Base-by-base conservation (phyloP, 1,140 invertebrate genomes). In the Drosophila parabipectinata region DNA sequence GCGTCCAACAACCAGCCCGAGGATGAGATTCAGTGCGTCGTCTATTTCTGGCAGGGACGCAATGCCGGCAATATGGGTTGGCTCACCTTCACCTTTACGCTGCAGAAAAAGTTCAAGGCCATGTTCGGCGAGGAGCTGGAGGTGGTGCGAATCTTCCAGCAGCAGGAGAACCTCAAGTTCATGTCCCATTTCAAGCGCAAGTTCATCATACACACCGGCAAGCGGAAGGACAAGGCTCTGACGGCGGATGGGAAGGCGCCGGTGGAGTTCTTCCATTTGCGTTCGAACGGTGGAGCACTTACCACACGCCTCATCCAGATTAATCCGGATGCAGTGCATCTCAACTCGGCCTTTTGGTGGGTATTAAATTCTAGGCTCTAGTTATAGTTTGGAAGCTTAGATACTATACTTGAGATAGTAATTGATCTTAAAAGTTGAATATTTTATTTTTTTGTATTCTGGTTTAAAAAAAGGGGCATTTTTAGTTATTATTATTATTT, bases 11-110 rank as follows among this genome's bases (percentile, higher is more conserved):
- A 67, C 30, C 64, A 69, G 44, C 93, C 94, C 39, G 96, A 97
- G 84, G 97, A 98, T 80, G 97, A 98, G 91, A 98, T 97, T 77
- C 97, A 99, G 87, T 99, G 97, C 93, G 97, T 99, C 34, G 98
- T 99, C 7, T 99, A 99, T 92, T 99, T 99, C 93, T 99, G 99
- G 99, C 99, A 99, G 93, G 98, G 98, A 1, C 93, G 99, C 71
- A 96, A 99, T 89, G 98, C 99, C 3, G 96, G 96, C 47, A 99
- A 99, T 92, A 99, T 99, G 98, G 99, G 98, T 18, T 99, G 98
- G 98, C 94, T 99, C 0, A 99, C 98, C 7, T 99, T 99, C 92
- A 99, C 98, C 0, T 99, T 99, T 93, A 97, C 97, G 77, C 94
- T 99, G 57, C 98, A 99, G 93, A 98, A 99, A 90, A 99, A 99